Percentiles rank a stretch among this genome's conserved stretches.
phyloP scores from a whole-genome alignment of 2,797 vertebrate species.

The Heterohyrax brucei region DNA sequence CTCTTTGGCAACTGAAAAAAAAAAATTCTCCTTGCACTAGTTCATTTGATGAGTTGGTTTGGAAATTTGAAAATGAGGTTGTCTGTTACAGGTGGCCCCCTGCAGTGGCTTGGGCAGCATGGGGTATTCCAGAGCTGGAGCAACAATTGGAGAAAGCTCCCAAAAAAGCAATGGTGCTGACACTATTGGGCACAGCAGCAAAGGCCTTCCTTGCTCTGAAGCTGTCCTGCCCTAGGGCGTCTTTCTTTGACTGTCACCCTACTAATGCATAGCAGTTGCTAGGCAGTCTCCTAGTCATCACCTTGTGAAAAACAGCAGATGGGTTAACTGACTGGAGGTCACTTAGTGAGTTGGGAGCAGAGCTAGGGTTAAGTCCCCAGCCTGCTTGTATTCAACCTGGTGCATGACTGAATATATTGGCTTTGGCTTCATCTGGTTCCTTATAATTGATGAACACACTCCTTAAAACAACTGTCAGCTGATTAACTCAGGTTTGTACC shows the following conservation, averaged over 20 bases:
- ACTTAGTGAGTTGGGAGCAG: slow-evolving; percentile 64
- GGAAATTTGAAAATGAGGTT: slow-evolving; percentile 82
- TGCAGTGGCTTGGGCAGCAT: slow-evolving; percentile 61
- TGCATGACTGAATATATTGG: slow-evolving; percentile 36
- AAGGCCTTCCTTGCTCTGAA: slow-evolving; percentile 64
- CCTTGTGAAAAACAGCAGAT: slow-evolving; percentile 80
- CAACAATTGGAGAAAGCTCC: slow-evolving; percentile 55
- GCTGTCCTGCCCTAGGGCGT: slow-evolving; percentile 67
- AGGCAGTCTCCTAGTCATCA: slow-evolving; percentile 66
- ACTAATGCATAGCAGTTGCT: slow-evolving; percentile 72
- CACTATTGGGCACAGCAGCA: slow-evolving; percentile 58
- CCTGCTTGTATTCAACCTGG: slow-evolving; percentile 27
- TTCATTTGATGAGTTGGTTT: slow-evolving; percentile 77
- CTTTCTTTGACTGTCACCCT: slow-evolving; percentile 73
- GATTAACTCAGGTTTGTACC: slow-evolving; percentile 53
- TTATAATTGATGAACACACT: slow-evolving; percentile 36
- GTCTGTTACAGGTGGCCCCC: slow-evolving; percentile 73
- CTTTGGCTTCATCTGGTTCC: slow-evolving; percentile 50
- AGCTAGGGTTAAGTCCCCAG: slow-evolving; percentile 58
- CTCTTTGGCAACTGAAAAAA: slow-evolving; percentile 70
- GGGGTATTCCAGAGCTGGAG: slow-evolving; percentile 47
- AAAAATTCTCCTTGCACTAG: slow-evolving; percentile 28
- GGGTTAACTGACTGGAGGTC: slow-evolving; percentile 75
- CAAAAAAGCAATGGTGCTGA: slow-evolving; percentile 35
- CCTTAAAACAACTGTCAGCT: slow-evolving; percentile 60